Evolutionary conservation across 1,140 invertebrate species (phyloP).

Genomic region (Nasonia longicornis): DNA sequence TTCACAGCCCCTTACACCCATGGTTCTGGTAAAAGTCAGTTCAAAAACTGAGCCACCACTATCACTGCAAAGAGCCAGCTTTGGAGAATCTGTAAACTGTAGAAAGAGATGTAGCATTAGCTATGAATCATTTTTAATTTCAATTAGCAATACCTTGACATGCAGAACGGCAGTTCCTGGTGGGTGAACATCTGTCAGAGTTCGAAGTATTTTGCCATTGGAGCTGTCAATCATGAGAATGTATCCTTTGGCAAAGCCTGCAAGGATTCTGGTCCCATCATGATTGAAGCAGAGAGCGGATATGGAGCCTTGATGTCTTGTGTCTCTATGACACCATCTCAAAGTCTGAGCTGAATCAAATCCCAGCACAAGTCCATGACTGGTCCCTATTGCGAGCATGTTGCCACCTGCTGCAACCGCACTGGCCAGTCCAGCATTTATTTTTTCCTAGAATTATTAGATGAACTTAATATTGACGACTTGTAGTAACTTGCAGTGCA

Average conservation of each 20-base stretch:
- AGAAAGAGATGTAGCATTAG: conserved; percentile 33
- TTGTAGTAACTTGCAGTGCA: background rate
- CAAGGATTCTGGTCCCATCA: conserved; percentile 86
- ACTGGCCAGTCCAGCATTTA: conserved; percentile 90
- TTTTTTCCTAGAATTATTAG: conserved; percentile 76
- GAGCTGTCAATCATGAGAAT: conserved; percentile 86
- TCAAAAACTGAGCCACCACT: conserved; percentile 98
- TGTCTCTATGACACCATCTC: conserved; percentile 85
- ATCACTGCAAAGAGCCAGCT: conserved; percentile 88
- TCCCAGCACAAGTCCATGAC: conserved; percentile 89
- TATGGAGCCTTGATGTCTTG: conserved; percentile 82
- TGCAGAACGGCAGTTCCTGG: conserved; percentile 89
- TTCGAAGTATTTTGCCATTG: conserved; percentile 82
- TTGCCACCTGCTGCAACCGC: conserved; percentile 82
- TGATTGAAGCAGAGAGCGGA: conserved; percentile 89
- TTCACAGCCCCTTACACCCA: conserved; percentile 89
- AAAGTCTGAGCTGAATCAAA: conserved; percentile 89
- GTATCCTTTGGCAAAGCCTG: conserved; percentile 88
- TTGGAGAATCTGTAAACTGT: conserved; percentile 81
- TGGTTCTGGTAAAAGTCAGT: conserved; percentile 87
- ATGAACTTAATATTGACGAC: background rate
- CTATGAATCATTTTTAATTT: background rate
- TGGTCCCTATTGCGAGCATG: conserved; percentile 91
- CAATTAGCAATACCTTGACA: conserved; percentile 77
- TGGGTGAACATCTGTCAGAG: conserved; percentile 87